Base-by-base conservation (phyloP, 2,113 vertebrate species). In the Stegastes partitus region DNA sequence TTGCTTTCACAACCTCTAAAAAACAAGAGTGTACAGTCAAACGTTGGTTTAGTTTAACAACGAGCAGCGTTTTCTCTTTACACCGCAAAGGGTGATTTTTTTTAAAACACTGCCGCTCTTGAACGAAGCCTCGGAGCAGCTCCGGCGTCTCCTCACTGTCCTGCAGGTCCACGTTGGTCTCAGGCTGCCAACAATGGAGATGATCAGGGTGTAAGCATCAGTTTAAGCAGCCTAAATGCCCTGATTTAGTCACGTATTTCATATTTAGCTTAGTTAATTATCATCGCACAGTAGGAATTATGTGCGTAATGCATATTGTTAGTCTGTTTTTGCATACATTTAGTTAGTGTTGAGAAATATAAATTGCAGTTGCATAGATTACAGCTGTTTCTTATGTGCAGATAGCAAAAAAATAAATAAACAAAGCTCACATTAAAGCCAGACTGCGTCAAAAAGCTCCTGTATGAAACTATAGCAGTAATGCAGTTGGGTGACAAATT, bases 31-130 rank as follows among this genome's bases (percentile, higher is more conserved):
- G 6, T 19, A n/a, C 2, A 9, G 2, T 5, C 15, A 28, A 4
- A 2, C 1, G 5, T 59, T 3, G 11, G 18, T 44, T 71, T 19
- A 11, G 3, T 3, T 55, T 15, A 23, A 4, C 0, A 25, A 42
- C 39, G 2, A 42, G 14, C 39, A 1, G 39, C 4, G 3, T 12
- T 12, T 14, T 0, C 2, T 2, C 2, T 58, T 77, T 61, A 62
- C 23, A 8, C 0, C 0, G 34, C 22, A 6, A 26, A 10, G 16
- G 3, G 45, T 22, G n/a, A 11, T 39, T 39, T 6, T 26, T 47
- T 16, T 26, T 14, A 16, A 50, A 75, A 77, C 68, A 34, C 16
- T 64, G 61, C 18, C 63, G 74, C 3, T 80, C 55, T 87, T 91
- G 80, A 90, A 79, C 44, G 3, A 6, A 15, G 16, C 44, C 56